Evolutionary conservation across 2,888 invertebrate genomes (phyloP).

Genomic region (Folsomia candida): DNA sequence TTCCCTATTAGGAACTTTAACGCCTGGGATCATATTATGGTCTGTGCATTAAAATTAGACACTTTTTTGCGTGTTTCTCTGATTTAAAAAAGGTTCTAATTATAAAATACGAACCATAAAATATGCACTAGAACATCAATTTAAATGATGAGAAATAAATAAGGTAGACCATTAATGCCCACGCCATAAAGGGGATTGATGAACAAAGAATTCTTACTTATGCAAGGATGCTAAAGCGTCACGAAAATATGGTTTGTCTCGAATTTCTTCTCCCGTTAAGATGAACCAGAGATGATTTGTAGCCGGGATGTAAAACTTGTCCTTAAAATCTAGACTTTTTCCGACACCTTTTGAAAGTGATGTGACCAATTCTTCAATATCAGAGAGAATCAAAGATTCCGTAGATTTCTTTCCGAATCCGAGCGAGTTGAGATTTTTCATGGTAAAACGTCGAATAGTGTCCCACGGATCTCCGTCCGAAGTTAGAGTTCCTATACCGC

Average conservation of each 20-base stretch:
- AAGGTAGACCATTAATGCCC: background rate
- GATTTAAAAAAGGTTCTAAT: too few species aligned
- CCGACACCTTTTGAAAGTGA: background rate
- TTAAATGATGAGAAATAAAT: background rate
- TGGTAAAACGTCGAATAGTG: background rate
- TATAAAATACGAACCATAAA: too few species aligned
- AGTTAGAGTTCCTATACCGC: background rate
- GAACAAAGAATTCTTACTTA: too few species aligned
- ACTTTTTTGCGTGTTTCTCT: background rate
- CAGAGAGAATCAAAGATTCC: background rate
- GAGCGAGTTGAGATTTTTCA: background rate
- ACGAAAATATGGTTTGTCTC: background rate
- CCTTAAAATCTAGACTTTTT: background rate
- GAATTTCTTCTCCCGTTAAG: background rate
- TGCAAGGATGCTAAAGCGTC: background rate
- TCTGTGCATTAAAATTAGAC: too few species aligned
- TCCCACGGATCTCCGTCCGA: background rate
- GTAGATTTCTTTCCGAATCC: background rate
- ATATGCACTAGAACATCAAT: too few species aligned
- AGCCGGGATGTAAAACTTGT: background rate
- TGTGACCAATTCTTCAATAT: background rate
- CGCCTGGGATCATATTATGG: too few species aligned
- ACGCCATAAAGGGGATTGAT: too few species aligned
- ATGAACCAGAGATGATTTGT: background rate
- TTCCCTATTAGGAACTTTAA: too few species aligned